These are phyloP conservation scores for Nerophis lumbriciformis DNA, from an alignment of 2,113 vertebrate species.

Conservation along the genomic window DNA sequence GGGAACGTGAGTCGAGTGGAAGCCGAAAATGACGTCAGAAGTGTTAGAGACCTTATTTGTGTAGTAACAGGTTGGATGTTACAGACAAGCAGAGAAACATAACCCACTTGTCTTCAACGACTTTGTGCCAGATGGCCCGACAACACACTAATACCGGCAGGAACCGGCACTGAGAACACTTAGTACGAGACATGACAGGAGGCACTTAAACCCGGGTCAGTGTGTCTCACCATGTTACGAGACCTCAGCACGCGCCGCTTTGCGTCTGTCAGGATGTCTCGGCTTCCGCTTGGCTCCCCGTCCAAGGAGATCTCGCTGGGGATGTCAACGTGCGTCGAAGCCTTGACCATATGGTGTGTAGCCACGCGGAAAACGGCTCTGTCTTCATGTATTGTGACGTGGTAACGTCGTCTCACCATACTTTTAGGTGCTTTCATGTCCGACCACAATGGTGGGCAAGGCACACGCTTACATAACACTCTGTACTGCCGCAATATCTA, in stretches of 20 bases:
- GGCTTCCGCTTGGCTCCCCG: constrained; percentile 12
- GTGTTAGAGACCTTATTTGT: background rate
- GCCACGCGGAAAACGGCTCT: constrained; percentile 5
- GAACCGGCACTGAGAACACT: constrained; percentile 32
- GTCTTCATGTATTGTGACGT: background rate
- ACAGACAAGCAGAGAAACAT: constrained; percentile 3
- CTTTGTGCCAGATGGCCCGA: constrained; percentile 47
- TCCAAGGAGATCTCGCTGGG: constrained; percentile 15
- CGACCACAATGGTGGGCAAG: constrained; percentile 19
- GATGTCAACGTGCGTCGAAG: constrained; percentile 26
- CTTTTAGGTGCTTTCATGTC: constrained; percentile 11
- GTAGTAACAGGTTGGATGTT: background rate
- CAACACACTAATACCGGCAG: constrained; percentile 26
- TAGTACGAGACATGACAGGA: constrained; percentile 45
- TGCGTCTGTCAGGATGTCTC: constrained; percentile 15
- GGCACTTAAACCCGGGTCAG: constrained; percentile 53
- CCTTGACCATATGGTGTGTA: constrained; percentile 7
- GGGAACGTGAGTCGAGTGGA: no score
- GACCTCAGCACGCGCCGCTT: constrained; percentile 29
- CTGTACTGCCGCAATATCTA: background rate
- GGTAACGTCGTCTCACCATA: background rate
- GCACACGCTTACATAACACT: constrained; percentile 25
- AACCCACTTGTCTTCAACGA: constrained; percentile 24
- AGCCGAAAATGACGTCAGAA: no score
- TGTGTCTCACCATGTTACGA: constrained; percentile 44